Conservation (phyloP, 2,888 invertebrate genomes). For the Tetragnatha montana region DNA sequence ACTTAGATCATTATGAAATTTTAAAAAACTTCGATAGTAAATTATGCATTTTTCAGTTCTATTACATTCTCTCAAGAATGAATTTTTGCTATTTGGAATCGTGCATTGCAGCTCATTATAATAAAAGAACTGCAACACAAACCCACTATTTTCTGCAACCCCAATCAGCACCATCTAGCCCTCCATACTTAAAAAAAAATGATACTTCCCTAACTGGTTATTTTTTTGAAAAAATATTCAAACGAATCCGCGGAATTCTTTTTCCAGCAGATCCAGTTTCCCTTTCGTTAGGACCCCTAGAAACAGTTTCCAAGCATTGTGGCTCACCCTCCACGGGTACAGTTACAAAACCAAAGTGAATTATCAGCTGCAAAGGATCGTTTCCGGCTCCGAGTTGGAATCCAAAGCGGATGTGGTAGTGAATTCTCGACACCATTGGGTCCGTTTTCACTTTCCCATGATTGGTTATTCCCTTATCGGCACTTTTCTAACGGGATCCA, state of each 20-base stretch:
- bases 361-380: constrained; percentile 14
- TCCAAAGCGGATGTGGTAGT: background rate
- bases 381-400: constrained; percentile 31
- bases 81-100: no score
- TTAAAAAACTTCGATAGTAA: no score
- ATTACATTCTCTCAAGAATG: no score
- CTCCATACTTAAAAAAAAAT: background rate
- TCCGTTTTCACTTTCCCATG: constrained; percentile 38
- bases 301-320: background rate
- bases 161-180: background rate
- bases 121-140: background rate
- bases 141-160: background rate
- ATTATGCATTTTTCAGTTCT: no score
- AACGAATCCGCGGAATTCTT: background rate
- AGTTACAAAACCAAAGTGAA: constrained; percentile 9
- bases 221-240: background rate
- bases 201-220: background rate
- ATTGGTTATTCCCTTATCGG: background rate
- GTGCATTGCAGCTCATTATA: no score
- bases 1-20: no score
- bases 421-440: background rate
- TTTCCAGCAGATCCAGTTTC: background rate
- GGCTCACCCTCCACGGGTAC: background rate
- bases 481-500: background rate
- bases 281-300: background rate